These are phyloP conservation scores for Pachycephala philippinensis DNA, from an alignment of 2,113 vertebrate genomes.

Conservation along the genomic window DNA sequence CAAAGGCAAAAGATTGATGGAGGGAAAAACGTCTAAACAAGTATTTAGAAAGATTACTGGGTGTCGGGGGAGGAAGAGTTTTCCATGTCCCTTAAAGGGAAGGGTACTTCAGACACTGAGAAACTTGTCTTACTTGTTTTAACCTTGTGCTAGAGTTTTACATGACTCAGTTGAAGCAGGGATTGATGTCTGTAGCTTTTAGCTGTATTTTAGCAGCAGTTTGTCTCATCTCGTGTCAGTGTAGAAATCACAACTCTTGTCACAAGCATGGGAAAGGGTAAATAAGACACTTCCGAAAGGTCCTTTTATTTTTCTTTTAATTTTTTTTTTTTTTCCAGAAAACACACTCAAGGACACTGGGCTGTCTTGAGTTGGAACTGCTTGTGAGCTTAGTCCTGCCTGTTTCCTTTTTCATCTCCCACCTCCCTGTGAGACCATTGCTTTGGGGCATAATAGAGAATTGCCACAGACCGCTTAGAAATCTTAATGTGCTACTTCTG, in stretches of 20 bases:
- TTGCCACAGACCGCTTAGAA: background rate
- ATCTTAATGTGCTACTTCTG: background rate
- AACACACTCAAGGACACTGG: background rate
- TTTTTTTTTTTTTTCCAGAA: background rate
- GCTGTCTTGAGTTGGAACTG: background rate
- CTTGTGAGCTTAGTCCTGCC: background rate
- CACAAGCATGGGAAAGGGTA: background rate
- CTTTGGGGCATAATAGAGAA: conserved; percentile 18
- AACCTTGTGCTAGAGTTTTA: background rate
- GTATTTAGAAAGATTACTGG: background rate
- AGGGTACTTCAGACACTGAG: background rate
- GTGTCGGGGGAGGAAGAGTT: background rate
- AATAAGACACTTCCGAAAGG: background rate
- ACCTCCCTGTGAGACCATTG: background rate
- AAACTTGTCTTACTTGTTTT: background rate
- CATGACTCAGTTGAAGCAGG: background rate
- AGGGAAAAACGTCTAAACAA: background rate
- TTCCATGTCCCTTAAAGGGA: background rate
- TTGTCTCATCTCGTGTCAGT: background rate
- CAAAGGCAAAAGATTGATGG: background rate
- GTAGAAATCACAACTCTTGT: background rate
- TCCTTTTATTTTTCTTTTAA: background rate
- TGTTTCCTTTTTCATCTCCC: background rate
- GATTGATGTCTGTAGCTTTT: background rate
- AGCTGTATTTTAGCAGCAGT: background rate